Percentiles rank a stretch among this genome's conserved stretches.
Conservation (phyloP, 2,797 vertebrate species). For the Bradypodion pumilum region DNA sequence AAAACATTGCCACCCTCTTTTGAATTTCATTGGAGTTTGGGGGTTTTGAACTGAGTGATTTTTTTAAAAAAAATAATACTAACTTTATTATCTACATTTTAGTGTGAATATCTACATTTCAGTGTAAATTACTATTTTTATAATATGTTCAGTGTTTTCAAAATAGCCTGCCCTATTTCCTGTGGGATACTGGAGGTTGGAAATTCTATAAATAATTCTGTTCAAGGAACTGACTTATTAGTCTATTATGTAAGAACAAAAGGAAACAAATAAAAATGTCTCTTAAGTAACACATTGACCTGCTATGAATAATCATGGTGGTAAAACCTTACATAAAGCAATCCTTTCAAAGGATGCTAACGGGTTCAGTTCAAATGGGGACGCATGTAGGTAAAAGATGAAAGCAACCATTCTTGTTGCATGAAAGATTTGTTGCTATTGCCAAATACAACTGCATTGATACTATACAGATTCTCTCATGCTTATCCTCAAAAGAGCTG, state of each 20-base stretch:
- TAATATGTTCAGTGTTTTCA: neutral
- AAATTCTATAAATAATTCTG: neutral
- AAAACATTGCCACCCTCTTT: neutral
- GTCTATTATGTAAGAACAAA: neutral
- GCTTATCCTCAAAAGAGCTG: neutral
- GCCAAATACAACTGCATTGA: neutral
- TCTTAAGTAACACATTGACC: neutral
- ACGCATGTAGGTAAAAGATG: neutral
- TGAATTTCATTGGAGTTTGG: neutral
- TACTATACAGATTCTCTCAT: neutral
- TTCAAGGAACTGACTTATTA: neutral
- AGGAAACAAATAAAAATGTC: neutral
- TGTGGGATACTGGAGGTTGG: too few relatives aligned
- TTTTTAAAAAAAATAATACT: neutral
- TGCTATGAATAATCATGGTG: constrained; percentile 1
- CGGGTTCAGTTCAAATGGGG: neutral
- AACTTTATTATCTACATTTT: neutral
- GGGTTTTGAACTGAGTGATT: neutral
- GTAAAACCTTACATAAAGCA: neutral
- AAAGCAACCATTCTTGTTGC: neutral
- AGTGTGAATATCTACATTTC: neutral
- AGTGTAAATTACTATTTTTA: neutral
- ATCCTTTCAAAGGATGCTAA: neutral
- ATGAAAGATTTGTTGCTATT: neutral
- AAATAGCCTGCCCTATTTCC: neutral